Conservation (phyloP, 1,140 invertebrate genomes). For the Venturia canescens region DNA sequence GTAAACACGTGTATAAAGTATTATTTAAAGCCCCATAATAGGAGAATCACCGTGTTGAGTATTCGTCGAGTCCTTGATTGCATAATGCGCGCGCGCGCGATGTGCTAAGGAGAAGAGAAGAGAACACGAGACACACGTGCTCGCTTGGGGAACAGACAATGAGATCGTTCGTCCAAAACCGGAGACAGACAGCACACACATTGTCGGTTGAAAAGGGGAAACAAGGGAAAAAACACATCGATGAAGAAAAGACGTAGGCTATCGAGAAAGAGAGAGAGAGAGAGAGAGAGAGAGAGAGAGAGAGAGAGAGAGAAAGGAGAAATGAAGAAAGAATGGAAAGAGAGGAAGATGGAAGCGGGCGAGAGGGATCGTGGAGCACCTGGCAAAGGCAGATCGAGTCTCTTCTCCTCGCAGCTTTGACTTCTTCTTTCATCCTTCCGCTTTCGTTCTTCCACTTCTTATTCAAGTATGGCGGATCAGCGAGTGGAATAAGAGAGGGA, state of each 20-base stretch:
- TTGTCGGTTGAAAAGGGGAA: not conserved
- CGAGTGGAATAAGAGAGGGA: not conserved
- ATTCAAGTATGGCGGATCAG: constrained; percentile 12
- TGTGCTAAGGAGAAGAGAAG: constrained; percentile 3
- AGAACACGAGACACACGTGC: not conserved
- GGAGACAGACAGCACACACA: constrained; percentile 12
- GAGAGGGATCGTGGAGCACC: constrained; percentile 57
- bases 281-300: not conserved
- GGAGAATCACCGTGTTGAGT: constrained; percentile 5
- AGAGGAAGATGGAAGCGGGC: constrained; percentile 51
- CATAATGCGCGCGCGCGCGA: constrained; percentile 17
- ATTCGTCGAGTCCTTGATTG: constrained; percentile 17
- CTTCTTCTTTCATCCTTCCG: constrained; percentile 37
- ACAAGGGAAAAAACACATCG: constrained; percentile 12
- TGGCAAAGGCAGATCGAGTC: constrained; percentile 53
- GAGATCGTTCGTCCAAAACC: constrained; percentile 35
- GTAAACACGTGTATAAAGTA: constrained; percentile 5
- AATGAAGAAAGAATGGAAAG: not conserved
- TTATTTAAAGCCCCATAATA: not conserved
- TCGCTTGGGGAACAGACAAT: constrained; percentile 16
- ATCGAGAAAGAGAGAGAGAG: constrained; percentile 6
- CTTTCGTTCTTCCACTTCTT: constrained; percentile 19
- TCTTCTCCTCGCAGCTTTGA: constrained; percentile 40
- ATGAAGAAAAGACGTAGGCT: not conserved
- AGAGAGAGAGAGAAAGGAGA: constrained; percentile 54